phyloP scores from a whole-genome alignment of 1,140 invertebrate species.

The Drosophila pandora region DNA sequence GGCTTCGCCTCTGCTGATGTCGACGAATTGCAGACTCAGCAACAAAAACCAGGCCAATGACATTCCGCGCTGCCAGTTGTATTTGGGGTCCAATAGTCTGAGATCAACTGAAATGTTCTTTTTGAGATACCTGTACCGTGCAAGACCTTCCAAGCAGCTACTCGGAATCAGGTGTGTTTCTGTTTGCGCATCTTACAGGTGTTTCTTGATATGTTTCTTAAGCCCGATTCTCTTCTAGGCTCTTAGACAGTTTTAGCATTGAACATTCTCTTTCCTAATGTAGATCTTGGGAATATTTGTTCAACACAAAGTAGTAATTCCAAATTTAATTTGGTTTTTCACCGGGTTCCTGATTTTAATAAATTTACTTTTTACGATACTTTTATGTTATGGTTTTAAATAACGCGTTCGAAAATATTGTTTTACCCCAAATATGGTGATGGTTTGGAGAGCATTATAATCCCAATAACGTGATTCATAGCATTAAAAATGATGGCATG shows the following conservation, averaged over 20 bases:
- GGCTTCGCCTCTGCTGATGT: neutral
- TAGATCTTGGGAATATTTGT: neutral
- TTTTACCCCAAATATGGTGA: too few relatives aligned
- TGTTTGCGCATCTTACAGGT: neutral
- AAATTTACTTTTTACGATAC: neutral
- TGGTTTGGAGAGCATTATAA: too few relatives aligned
- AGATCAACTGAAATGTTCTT: neutral
- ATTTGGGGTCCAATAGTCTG: neutral
- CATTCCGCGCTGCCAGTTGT: neutral
- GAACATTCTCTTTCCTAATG: neutral
- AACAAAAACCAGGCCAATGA: conserved; percentile 5
- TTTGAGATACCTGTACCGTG: neutral
- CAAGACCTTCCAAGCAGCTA: neutral
- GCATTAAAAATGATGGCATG: too few relatives aligned
- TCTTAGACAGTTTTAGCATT: neutral
- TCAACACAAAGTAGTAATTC: neutral
- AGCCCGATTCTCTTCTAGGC: neutral
- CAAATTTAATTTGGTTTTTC: neutral
- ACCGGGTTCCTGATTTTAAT: neutral
- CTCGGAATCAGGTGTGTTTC: neutral
- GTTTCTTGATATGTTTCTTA: neutral
- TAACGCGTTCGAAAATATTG: too few relatives aligned
- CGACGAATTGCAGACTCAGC: neutral
- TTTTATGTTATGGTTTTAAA: too few relatives aligned
- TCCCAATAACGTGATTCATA: too few relatives aligned